These are phyloP conservation scores for Xanthia icteritia DNA, from an alignment of 2,888 invertebrate species.

Conservation along the genomic window DNA sequence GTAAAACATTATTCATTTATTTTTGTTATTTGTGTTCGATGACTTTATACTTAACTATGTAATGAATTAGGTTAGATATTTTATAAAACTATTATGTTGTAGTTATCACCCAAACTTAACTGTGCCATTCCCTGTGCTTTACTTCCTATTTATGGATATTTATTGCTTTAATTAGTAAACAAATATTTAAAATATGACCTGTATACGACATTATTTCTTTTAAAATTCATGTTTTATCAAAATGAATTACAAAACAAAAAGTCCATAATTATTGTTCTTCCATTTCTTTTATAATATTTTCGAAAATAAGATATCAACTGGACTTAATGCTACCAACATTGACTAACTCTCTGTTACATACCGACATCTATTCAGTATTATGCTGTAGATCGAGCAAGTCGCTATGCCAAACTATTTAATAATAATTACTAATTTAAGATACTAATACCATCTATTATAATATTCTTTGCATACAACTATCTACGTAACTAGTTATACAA, in stretches of 20 bases:
- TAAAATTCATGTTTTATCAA: conserved; percentile 20
- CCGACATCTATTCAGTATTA: conserved; percentile 47
- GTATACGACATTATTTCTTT: conserved; percentile 40
- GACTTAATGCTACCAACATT: conserved; percentile 19
- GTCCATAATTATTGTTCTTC: conserved; percentile 19
- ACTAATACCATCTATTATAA: conserved; percentile 28
- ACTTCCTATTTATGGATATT: conserved; percentile 51
- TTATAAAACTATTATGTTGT: conserved; percentile 33
- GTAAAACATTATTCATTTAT: conserved; percentile 50
- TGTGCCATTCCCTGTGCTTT: conserved; percentile 69
- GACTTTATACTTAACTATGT: conserved; percentile 42
- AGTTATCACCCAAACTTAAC: conserved; percentile 53
- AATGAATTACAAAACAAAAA: conserved; percentile 10
- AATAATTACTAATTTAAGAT: conserved; percentile 41
- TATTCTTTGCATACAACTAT: conserved; percentile 35
- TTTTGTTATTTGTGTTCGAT: conserved; percentile 55
- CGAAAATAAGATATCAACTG: conserved; percentile 8
- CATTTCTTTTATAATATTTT: conserved; percentile 10
- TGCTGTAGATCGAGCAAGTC: conserved; percentile 41
- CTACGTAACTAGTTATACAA: conserved; percentile 38
- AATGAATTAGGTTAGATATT: conserved; percentile 44
- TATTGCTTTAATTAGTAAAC: conserved; percentile 45
- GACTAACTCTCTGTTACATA: conserved; percentile 17
- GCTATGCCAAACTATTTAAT: conserved; percentile 60
- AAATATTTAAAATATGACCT: conserved; percentile 23